Evolutionary conservation across 2,113 vertebrate genomes (phyloP).

Genomic region (Procapra przewalskii): DNA sequence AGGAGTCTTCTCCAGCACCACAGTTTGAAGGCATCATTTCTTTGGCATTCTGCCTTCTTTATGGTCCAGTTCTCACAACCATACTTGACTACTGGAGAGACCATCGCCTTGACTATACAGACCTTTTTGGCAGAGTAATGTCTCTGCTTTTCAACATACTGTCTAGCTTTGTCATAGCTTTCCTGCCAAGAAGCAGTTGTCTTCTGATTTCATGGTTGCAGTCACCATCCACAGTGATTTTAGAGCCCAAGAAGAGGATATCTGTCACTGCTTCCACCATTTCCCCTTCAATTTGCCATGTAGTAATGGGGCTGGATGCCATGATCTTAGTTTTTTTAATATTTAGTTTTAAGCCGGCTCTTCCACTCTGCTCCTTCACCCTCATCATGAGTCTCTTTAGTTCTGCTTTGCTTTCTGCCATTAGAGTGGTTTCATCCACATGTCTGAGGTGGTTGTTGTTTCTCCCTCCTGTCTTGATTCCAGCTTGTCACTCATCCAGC

Average conservation of each 20-base stretch:
- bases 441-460: background rate
- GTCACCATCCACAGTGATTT: background rate
- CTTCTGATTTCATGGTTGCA: background rate
- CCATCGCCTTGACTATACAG: background rate
- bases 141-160: background rate
- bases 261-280: background rate
- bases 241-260: background rate
- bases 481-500: background rate
- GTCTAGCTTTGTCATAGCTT: background rate
- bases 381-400: background rate
- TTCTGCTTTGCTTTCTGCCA: background rate
- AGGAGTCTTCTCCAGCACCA: background rate
- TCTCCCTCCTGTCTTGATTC: background rate
- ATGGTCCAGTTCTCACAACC: background rate
- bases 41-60: background rate
- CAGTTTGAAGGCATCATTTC: background rate
- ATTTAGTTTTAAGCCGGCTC: background rate
- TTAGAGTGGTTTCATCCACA: background rate
- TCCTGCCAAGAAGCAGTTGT: background rate
- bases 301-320: background rate
- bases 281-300: background rate
- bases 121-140: background rate
- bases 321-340: background rate
- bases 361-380: background rate
- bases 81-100: background rate